Evolutionary conservation across 2,888 invertebrate genomes (phyloP), one percentile per base, ranked within the genome.

Genomic region (Muscina levida): DNA sequence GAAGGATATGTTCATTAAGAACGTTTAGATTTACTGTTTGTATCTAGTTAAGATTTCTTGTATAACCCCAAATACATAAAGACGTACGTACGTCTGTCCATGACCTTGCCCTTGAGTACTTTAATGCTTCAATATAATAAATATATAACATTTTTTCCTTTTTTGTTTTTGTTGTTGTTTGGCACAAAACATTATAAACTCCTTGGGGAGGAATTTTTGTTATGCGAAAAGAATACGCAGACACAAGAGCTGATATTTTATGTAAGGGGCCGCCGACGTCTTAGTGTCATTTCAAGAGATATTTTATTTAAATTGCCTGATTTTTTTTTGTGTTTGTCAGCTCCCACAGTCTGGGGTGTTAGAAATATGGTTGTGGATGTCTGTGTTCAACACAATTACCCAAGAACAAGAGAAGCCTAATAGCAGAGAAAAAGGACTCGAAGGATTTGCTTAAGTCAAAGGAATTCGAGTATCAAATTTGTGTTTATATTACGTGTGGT

Each of bases 31-130:
- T 67, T 75, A 53, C 46, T 62, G 44, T 22, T 56, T 46, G 26
- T 31, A 31, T 31, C 31, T n/a, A n/a, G n/a, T n/a, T n/a, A n/a
- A n/a, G n/a, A n/a, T n/a, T 5, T 31, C 31, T 31, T 31, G 3
- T 31, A 5, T 31, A 68, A 67, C 42, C 17, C 5, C 19, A 44
- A 22, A 66, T 31, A 31, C 8, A n/a, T n/a, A n/a, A n/a, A n/a
- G 11, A 22, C 65, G 19, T 17, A 17, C 22, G n/a, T n/a, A n/a
- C 31, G 48, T 22, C 42, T 85, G 85, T 86, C 87, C 85, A 85
- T 88, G 88, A 88, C 88, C 88, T 88, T 88, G 88, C 83, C 84
- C 85, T 85, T 84, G 85, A 65, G 46, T 39, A 26, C 22, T 37
- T n/a, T 11, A 39, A 59, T 37, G 48, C 51, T 67, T 67, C 22